Evolutionary conservation across 2,888 invertebrate species (phyloP).

Genomic region (Achlya flavicornis): DNA sequence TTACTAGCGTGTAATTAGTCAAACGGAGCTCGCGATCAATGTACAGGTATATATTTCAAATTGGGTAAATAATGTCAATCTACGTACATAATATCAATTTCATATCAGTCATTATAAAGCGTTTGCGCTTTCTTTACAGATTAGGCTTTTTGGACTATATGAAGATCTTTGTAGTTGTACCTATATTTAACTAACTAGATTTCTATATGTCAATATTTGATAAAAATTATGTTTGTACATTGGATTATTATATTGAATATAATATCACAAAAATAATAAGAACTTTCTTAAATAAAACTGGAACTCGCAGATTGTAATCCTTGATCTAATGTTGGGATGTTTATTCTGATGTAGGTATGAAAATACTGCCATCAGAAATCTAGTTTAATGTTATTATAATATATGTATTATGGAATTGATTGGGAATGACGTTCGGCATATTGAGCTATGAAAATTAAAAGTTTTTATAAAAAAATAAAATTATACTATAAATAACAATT

Average conservation of each 20-base stretch:
- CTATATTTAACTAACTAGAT: not conserved
- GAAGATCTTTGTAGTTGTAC: slow-evolving; percentile 22
- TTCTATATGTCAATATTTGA: not conserved
- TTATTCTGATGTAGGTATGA: not conserved
- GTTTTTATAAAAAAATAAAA: not conserved
- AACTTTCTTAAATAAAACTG: slow-evolving; percentile 3
- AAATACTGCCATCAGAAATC: not conserved
- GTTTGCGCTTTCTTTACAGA: slow-evolving; percentile 56
- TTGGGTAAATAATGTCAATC: slow-evolving; percentile 78
- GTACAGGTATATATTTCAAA: slow-evolving; percentile 56
- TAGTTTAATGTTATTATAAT: not conserved
- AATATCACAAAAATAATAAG: not conserved
- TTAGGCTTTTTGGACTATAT: slow-evolving; percentile 38
- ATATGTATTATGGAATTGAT: not conserved
- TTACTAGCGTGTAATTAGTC: slow-evolving; percentile 27
- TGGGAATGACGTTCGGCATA: not conserved
- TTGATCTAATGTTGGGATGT: not conserved
- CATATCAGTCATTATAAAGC: slow-evolving; percentile 71
- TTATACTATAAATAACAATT: slow-evolving; percentile 16
- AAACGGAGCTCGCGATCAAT: slow-evolving; percentile 42
- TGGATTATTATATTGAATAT: slow-evolving; percentile 26
- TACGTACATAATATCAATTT: slow-evolving; percentile 73
- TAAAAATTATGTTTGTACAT: slow-evolving; percentile 18
- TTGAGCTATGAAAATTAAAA: not conserved
- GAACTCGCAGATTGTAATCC: not conserved